Conservation (phyloP, 2,797 vertebrate genomes). For the Sandelia bainsii region DNA sequence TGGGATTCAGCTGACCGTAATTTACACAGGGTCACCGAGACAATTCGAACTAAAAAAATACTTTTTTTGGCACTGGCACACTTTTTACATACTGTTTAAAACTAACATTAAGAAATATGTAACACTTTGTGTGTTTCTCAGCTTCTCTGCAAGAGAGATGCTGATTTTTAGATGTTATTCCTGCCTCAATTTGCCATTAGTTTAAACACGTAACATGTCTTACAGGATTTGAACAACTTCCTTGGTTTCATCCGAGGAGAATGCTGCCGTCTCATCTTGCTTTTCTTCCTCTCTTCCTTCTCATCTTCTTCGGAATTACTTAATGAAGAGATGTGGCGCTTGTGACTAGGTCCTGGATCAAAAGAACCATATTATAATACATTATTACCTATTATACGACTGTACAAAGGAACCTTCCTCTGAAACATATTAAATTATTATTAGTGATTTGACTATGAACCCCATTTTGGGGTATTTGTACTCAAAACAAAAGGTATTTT, state of each 20-base stretch:
- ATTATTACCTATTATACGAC: background rate
- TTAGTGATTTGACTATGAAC: background rate
- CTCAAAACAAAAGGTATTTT: slow-evolving; percentile 15
- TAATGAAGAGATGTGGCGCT: slow-evolving; percentile 74
- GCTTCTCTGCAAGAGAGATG: background rate
- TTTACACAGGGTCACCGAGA: too few species aligned
- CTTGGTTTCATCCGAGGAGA: slow-evolving; percentile 72
- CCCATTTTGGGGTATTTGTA: background rate
- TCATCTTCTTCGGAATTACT: slow-evolving; percentile 75
- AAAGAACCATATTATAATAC: background rate
- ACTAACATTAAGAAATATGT: background rate
- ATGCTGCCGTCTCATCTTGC: slow-evolving; percentile 42
- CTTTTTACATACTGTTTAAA: background rate
- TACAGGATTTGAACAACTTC: slow-evolving; percentile 79
- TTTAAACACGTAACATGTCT: slow-evolving; percentile 25
- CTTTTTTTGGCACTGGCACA: too few species aligned
- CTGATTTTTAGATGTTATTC: background rate
- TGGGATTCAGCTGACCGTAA: too few species aligned
- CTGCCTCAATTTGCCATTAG: background rate
- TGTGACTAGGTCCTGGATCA: slow-evolving; percentile 72
- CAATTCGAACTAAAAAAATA: too few species aligned
- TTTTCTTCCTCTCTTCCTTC: slow-evolving; percentile 61
- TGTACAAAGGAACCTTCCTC: background rate
- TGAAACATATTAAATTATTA: background rate
- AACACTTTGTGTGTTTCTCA: background rate